These are phyloP conservation scores for Poeciliopsis gracilis DNA, from an alignment of 2,797 vertebrate species.

Conservation along the genomic window DNA sequence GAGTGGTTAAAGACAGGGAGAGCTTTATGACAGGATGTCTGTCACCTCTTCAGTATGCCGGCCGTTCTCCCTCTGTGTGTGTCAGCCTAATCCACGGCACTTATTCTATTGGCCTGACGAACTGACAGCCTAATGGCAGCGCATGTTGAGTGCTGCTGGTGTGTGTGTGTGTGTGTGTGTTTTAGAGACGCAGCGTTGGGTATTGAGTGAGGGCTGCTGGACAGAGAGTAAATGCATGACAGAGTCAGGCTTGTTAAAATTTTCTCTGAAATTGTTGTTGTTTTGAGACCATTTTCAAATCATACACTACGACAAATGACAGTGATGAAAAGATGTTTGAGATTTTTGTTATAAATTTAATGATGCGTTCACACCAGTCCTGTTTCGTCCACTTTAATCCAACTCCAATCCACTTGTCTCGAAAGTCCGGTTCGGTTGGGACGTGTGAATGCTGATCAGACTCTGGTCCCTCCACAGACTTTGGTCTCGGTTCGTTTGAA, in stretches of 20 bases:
- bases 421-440: too few species aligned
- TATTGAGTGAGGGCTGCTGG: slow-evolving; percentile 26
- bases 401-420: too few species aligned
- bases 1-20: slow-evolving; percentile 49
- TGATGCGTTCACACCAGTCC: too few species aligned
- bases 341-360: too few species aligned
- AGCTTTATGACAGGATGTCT: slow-evolving; percentile 62
- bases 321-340: too few species aligned
- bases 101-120: slow-evolving; percentile 78
- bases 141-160: slow-evolving; percentile 37
- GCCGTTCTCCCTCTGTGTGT: slow-evolving; percentile 31
- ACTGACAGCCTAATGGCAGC: slow-evolving; percentile 75
- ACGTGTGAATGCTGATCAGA: too few species aligned
- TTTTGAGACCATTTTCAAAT: too few species aligned
- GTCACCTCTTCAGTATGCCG: slow-evolving; percentile 76
- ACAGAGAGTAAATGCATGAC: slow-evolving; percentile 18
- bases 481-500: too few species aligned
- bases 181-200: not conserved
- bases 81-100: slow-evolving; percentile 69
- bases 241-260: not conserved
- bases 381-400: too few species aligned
- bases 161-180: not conserved
- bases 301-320: too few species aligned
- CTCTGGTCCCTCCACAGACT: too few species aligned
- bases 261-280: too few species aligned